Conservation (phyloP, 1,140 invertebrate genomes). For the Melitaea cinxia region DNA sequence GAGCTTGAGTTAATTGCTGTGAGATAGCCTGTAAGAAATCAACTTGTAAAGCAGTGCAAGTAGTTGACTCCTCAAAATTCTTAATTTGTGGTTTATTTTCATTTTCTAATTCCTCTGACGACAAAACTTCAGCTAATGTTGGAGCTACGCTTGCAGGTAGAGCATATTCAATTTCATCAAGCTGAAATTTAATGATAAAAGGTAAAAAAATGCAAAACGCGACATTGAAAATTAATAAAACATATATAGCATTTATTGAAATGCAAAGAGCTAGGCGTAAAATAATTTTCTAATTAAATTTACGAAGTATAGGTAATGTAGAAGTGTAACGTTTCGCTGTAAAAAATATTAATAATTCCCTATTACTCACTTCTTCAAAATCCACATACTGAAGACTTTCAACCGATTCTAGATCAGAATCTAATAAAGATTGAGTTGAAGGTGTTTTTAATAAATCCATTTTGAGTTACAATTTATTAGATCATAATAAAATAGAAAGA, state of each 20-base stretch:
- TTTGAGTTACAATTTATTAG: neutral
- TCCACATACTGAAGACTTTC: conserved; percentile 86
- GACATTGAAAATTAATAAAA: no score
- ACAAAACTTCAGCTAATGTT: conserved; percentile 68
- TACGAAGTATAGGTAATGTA: no score
- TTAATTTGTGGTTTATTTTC: conserved; percentile 41
- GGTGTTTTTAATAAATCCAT: conserved; percentile 83
- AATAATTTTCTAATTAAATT: no score
- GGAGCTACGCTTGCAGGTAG: conserved; percentile 71
- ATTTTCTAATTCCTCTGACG: conserved; percentile 47
- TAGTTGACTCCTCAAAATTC: conserved; percentile 52
- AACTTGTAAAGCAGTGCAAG: conserved; percentile 70
- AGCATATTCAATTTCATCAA: conserved; percentile 77
- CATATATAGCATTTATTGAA: no score
- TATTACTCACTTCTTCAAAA: conserved; percentile 84
- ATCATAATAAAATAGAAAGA: neutral
- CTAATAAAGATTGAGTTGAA: conserved; percentile 82
- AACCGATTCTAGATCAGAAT: conserved; percentile 85
- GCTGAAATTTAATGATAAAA: conserved; percentile 47
- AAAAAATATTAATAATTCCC: neutral
- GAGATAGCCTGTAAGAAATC: conserved; percentile 74
- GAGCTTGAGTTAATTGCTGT: conserved; percentile 69
- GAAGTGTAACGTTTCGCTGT: no score
- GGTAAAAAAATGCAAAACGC: no score
- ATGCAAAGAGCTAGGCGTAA: no score